Evolutionary conservation across 2,113 vertebrate genomes (phyloP).

Genomic region (Phylloscopus trochilus): DNA sequence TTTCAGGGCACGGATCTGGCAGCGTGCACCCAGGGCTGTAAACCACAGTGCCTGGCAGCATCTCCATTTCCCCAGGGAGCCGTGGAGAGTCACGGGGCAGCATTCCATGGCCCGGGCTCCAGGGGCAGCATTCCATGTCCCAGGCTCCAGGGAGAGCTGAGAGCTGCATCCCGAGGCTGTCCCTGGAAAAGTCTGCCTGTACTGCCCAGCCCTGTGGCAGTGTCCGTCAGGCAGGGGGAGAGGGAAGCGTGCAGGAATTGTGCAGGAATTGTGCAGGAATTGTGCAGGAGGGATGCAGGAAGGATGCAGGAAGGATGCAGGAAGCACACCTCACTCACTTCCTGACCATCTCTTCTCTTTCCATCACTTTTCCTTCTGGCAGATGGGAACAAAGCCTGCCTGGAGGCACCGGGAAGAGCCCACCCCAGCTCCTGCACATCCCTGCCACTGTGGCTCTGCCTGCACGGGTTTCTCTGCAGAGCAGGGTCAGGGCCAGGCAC

Average conservation of each 20-base stretch:
- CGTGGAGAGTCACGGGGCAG: not conserved
- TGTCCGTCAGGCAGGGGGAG: not conserved
- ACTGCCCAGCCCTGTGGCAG: rapidly evolving
- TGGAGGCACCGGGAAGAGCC: not conserved
- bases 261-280: not conserved
- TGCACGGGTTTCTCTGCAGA: rapidly evolving
- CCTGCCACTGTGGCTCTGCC: not conserved
- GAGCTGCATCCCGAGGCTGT: not conserved
- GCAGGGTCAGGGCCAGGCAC: not conserved
- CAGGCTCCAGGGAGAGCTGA: not conserved
- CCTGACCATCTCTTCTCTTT: not conserved
- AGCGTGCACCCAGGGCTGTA: not conserved
- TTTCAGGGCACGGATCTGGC: not conserved
- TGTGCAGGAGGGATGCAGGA: not conserved
- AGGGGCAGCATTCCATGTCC: not conserved
- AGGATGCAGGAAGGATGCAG: not conserved
- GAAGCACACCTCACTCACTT: not conserved
- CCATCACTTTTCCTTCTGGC: not conserved
- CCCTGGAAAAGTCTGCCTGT: not conserved
- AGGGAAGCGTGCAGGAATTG: not conserved
- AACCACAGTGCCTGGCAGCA: not conserved
- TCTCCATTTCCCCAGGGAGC: not conserved
- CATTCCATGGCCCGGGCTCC: too few relatives aligned
- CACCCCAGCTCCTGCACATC: not conserved
- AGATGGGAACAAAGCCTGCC: not conserved